Evolutionary conservation across 2,113 vertebrate genomes (phyloP), one percentile per base, ranked within the genome.

Genomic region (Engraulis encrasicolus): DNA sequence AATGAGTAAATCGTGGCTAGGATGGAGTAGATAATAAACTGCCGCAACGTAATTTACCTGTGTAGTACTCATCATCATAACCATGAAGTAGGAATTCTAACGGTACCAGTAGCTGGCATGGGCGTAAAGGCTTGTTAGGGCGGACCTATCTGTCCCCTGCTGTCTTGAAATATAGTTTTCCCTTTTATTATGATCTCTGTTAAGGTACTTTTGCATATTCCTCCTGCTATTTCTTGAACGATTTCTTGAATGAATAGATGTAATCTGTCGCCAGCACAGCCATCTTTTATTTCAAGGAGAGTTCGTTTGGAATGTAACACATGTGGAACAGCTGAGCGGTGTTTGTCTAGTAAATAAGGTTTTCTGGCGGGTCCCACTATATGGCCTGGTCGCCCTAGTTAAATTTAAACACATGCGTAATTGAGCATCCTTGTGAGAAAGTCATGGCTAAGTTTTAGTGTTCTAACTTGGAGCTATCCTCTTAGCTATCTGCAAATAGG

Each of bases 291-390:
- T 52, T 49, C 36, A 20, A 91, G 85, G 81, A 87, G 87, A 82
- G 84, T 83, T 83, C 85, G 86, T 87, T 84, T 86, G 92, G 91
- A 91, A 92, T 92, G 88, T 90, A 89, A 87, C 91, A 91, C 91
- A 90, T 93, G 88, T 82, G 40, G 50, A 81, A 31, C 82, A 88
- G 86, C 85, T 78, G 83, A 89, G 83, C 79, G 83, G 80, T 84
- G 86, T 93, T 93, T 92, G 86, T 88, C 82, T 79, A 78, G 71
- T 84, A 50, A 85, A 78, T 85, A 82, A 86, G 78, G 81, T 84
- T 37, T 86, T 84, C 52, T 61, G 66, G 77, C 52, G 37, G 20
- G n/a, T 85, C 85, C 82, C 79, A 52, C 82, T 84, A 31, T 84
- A 31, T 78, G 85, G 38, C 45, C 81, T 85, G 6, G 40, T 3